Base-by-base conservation (phyloP, 2,797 vertebrate genomes). In the Onychomys leucogaster region DNA sequence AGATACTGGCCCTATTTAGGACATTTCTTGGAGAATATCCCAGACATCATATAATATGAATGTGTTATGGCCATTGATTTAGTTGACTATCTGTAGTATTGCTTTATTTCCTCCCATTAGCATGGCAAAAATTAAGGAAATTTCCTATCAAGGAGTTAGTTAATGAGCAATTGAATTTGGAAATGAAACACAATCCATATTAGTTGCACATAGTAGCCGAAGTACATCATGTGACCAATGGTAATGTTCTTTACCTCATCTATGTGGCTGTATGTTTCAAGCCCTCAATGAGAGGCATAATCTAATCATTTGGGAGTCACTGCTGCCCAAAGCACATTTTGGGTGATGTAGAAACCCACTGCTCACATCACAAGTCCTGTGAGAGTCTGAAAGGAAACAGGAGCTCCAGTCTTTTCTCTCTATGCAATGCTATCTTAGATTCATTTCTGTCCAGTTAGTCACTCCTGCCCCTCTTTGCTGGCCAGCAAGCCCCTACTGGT, bases 161-260 rank as follows among this genome's bases (percentile, higher is more conserved):
- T 95, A 81, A 89, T 59, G 59, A 94, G 88, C 91, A 82, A 93
- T 88, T 87, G 95, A 90, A 90, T 89, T 94, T 95, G 71, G 65
- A 84, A 96, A 73, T 23, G 92, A 76, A 46, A 89, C 6, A 91
- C 12, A 84, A 32, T 63, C 41, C 85, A 63, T 78, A 89, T 76
- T 71, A 75, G 85, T 82, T 95, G 94, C 71, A 69, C 25, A 29
- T 13, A 77, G 71, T 88, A 95, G n/a, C 41, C 57, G 63, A 77
- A 90, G n/a, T 87, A 32, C 37, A n/a, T 88, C 13, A 6, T 71
- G 43, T 78, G 90, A 57, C 59, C 71, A 41, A 2, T 14, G n/a
- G 76, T 57, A 82, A 76, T 69, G 23, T 77, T 77, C 63, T 93
- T 88, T 87, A 37, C 4, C n/a, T 94, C 71, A 16, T 63, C 19